A percentile compares a stretch with the other conserved stretches of the same genome.
phyloP scores from a whole-genome alignment of 2,113 vertebrate genomes.

The Stigmatopora argus region DNA sequence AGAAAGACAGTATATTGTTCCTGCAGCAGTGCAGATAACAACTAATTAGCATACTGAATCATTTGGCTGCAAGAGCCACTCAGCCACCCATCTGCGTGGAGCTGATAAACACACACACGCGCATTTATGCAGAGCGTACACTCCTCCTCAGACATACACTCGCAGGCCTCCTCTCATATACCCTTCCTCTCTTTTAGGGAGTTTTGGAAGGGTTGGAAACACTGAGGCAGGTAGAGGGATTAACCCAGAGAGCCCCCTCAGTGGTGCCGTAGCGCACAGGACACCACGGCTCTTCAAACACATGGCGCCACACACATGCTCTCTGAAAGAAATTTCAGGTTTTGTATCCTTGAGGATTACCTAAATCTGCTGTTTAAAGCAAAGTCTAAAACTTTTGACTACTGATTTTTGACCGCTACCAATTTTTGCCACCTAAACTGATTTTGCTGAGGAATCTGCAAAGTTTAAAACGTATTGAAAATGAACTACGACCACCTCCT shows the following conservation, averaged over 20 bases:
- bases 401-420: neutral
- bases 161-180: constrained; percentile 41
- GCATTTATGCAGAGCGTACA: constrained; percentile 10
- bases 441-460: neutral
- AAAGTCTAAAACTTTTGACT: neutral
- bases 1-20: constrained; percentile 74
- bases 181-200: constrained; percentile 46
- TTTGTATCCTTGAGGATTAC: constrained; percentile 4
- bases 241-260: constrained; percentile 55
- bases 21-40: constrained; percentile 71
- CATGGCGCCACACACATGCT: constrained; percentile 59
- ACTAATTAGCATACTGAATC: constrained; percentile 75
- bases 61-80: constrained; percentile 73
- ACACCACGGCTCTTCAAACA: constrained; percentile 60
- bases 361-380: neutral
- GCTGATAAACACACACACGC: constrained; percentile 66
- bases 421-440: neutral
- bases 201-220: constrained; percentile 52
- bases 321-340: constrained; percentile 50
- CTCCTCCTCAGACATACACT: constrained; percentile 14
- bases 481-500: too few relatives aligned
- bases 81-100: constrained; percentile 71
- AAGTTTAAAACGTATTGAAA: too few relatives aligned
- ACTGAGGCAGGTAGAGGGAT: constrained; percentile 61
- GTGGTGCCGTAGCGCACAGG: constrained; percentile 33